phyloP scores from a whole-genome alignment of 2,113 vertebrate species.

The Nannobrachium achirus region DNA sequence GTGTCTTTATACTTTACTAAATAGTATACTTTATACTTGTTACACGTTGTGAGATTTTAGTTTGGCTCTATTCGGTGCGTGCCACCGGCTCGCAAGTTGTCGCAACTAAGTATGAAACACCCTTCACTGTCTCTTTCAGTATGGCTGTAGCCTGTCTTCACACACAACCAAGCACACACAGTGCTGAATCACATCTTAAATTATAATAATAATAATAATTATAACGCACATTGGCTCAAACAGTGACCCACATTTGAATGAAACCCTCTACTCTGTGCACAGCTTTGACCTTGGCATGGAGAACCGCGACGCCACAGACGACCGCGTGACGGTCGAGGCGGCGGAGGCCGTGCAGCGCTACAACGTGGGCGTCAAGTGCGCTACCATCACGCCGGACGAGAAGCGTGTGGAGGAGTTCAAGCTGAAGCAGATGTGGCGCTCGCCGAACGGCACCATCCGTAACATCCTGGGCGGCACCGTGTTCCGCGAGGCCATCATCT shows the following conservation, averaged over 20 bases:
- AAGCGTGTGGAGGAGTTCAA: conserved; percentile 97
- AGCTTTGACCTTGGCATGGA: conserved; percentile 96
- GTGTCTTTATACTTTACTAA: too few species aligned
- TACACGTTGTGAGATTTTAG: too few species aligned
- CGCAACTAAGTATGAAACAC: too few species aligned
- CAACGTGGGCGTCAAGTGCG: conserved; percentile 94
- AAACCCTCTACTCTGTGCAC: not conserved
- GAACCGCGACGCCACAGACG: conserved; percentile 89
- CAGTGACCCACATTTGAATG: not conserved
- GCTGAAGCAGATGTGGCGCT: conserved; percentile 98
- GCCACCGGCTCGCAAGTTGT: too few species aligned
- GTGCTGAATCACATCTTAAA: not conserved
- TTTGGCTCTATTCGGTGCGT: too few species aligned
- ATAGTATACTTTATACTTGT: too few species aligned
- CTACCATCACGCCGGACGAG: conserved; percentile 97
- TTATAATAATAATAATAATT: not conserved
- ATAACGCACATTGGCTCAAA: not conserved
- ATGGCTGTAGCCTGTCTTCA: not conserved
- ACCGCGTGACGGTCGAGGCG: conserved; percentile 91
- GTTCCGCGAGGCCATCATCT: conserved; percentile 97
- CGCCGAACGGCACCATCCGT: conserved; percentile 96
- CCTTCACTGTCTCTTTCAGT: too few species aligned
- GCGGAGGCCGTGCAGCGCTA: conserved; percentile 92
- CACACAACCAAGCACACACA: not conserved
- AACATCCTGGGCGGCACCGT: conserved; percentile 98